Conservation (phyloP, 2,888 invertebrate genomes). For the Drosophila borealis region DNA sequence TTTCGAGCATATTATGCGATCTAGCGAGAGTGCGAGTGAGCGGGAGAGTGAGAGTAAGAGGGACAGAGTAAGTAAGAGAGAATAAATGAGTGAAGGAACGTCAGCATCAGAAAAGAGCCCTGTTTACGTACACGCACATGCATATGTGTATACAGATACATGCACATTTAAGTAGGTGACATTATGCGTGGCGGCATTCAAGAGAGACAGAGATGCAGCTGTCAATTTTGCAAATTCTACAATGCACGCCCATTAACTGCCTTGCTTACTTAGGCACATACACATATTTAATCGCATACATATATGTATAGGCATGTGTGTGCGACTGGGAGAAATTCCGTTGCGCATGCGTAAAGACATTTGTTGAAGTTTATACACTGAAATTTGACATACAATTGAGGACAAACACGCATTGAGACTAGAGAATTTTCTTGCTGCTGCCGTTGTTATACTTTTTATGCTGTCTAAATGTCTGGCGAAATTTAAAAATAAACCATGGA, state of each 20-base stretch:
- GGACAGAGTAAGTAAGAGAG: conserved; percentile 9
- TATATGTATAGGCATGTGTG: not conserved
- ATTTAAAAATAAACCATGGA: conserved; percentile 82
- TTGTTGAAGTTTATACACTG: conserved; percentile 24
- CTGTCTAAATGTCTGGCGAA: conserved; percentile 46
- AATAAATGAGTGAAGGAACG: conserved; percentile 13
- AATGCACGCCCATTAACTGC: conserved; percentile 35
- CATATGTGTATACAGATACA: conserved; percentile 6
- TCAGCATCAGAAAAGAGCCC: conserved; percentile 23
- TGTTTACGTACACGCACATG: conserved; percentile 24
- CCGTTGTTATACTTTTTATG: conserved; percentile 21
- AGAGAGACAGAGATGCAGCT: conserved; percentile 37
- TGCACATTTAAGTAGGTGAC: conserved; percentile 48
- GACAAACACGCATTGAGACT: conserved; percentile 23
- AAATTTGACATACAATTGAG: conserved; percentile 43
- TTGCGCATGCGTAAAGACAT: conserved; percentile 57
- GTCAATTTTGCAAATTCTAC: conserved; percentile 42
- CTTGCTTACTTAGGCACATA: conserved; percentile 2
- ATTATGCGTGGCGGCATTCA: conserved; percentile 54
- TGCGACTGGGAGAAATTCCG: conserved; percentile 32
- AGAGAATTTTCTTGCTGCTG: conserved; percentile 24
- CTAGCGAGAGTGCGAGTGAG: conserved; percentile 22
- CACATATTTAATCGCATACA: not conserved
- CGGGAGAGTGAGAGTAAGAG: not conserved
- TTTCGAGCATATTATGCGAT: conserved; percentile 59